A percentile compares a stretch with the other conserved stretches of the same genome.
Conservation (phyloP, 2,113 vertebrate species). For the Empidonax traillii region DNA sequence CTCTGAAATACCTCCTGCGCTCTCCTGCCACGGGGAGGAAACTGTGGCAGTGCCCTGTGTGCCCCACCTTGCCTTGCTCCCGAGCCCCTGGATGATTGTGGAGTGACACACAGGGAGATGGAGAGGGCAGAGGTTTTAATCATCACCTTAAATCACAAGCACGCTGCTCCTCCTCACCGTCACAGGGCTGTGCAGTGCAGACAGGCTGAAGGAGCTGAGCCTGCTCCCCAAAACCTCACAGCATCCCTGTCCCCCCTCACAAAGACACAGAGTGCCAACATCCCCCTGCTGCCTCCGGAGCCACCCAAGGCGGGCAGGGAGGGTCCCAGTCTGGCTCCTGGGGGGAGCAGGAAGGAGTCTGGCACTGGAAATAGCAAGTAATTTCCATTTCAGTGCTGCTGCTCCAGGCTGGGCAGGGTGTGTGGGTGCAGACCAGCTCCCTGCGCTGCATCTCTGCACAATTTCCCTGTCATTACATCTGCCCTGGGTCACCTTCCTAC, state of each 20-base stretch:
- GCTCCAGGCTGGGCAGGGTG: not conserved
- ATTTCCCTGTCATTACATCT: not conserved
- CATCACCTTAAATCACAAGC: not conserved
- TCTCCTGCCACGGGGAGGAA: not conserved
- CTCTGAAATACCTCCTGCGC: not conserved
- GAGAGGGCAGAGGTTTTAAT: not conserved
- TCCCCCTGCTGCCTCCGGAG: not conserved
- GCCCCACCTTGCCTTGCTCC: not conserved
- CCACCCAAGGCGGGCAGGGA: not conserved
- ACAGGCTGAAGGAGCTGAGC: not conserved
- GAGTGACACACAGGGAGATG: not conserved
- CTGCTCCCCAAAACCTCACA: not conserved
- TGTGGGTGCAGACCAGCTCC: slow-evolving; percentile 1
- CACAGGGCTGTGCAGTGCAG: not conserved
- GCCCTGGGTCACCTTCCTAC: not conserved
- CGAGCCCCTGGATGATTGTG: not conserved
- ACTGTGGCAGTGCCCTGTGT: not conserved
- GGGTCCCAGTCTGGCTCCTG: not conserved
- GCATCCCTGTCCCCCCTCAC: not conserved
- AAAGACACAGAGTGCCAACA: not conserved
- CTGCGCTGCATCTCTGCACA: not conserved
- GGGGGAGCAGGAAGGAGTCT: not conserved
- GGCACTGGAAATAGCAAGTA: not conserved
- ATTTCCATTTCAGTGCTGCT: slow-evolving; percentile 19
- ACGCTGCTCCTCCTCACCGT: rapidly evolving